Evolutionary conservation across 2,797 vertebrate genomes (phyloP), one percentile per base, ranked within the genome.

Genomic region (Masticophis lateralis): DNA sequence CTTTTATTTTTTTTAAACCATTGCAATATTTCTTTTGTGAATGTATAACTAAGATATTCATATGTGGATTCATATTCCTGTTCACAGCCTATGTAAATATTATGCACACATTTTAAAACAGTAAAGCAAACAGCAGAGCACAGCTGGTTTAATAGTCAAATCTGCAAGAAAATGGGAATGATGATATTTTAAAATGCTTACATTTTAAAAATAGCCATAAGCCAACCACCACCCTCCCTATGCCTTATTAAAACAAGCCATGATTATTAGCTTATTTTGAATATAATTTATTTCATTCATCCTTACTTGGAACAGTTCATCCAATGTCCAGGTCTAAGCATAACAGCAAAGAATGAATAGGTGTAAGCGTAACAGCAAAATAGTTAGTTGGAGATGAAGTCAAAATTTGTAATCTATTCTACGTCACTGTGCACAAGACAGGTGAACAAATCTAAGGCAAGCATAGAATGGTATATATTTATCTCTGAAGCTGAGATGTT

Each of bases 11-110:
- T 2, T 37, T 37, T 37, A 37, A 37, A 90, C 60, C 90, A 96
- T 4, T 53, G 61, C 90, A 95, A 87, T 86, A 86, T 5, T 37
- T 61, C 93, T 74, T 90, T 88, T 20, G 37, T 59, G 93, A 86
- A 60, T 63, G 93, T 86, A 69, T 91, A 91, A 92, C n/a, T 12
- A 90, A 92, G 88, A 32, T 4, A 69, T 79, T 61, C 88, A 86
- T 53, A 90, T 87, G 59, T 0, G 0, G n/a, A 63, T 60, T 22
- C 7, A 55, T 59, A 59, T 57, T 87, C 27, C 60, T 25, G 37
- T 43, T 63, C 12, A 93, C 27, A n/a, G 27, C 3, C 83, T 60
- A 16, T 27, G n/a, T 74, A 61, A 79, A 69, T 74, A 43, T 57
- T 93, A 57, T 14, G 7, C n/a, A 55, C 22, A 51, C 9, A 47